A percentile compares a stretch with the other conserved stretches of the same genome.
phyloP scores from a whole-genome alignment of 1,140 invertebrate species.

The Caenorhabditis elegans region WBcel235 BX284602.5:4343501-4344000 shows the following conservation, averaged over 20 bases:
- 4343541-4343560: conserved; percentile 32
- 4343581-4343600: conserved; percentile 1
- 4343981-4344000: conserved; percentile 35
- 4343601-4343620: neutral
- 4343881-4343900: conserved; percentile 38
- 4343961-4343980: conserved; percentile 36
- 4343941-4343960: conserved; percentile 35
- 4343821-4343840: conserved; percentile 43
- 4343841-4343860: conserved; percentile 38
- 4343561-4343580: neutral
- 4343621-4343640: neutral
- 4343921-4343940: conserved; percentile 28
- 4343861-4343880: conserved; percentile 41
- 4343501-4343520: neutral
- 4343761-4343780: conserved; percentile 47
- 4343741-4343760: conserved; percentile 43
- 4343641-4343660: conserved; percentile 1
- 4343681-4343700: neutral
- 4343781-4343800: conserved; percentile 44
- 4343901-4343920: conserved; percentile 24
- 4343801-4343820: conserved; percentile 20
- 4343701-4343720: conserved; percentile 17
- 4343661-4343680: neutral
- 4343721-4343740: conserved; percentile 16
- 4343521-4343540: conserved; percentile 30